Conservation (phyloP, 1,140 invertebrate species). For the Caenorhabditis inopinata region DNA sequence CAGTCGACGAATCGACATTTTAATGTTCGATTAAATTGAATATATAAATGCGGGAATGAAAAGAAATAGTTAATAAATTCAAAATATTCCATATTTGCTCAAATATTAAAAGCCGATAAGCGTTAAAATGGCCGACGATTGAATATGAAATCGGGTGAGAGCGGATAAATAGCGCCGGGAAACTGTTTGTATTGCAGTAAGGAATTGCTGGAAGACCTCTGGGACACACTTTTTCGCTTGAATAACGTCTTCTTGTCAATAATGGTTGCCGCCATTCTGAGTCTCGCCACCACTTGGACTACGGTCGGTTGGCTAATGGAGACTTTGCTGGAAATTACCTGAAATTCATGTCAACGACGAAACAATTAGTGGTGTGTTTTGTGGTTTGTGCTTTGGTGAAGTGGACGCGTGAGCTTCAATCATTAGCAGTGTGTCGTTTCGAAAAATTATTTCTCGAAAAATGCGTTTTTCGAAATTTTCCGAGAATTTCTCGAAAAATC, state of each 20-base stretch:
- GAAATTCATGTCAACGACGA: neutral
- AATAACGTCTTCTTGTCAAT: neutral
- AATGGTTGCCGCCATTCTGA: neutral
- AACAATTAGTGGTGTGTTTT: too few species aligned
- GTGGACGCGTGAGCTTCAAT: too few species aligned
- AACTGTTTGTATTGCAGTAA: neutral
- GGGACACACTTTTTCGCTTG: neutral
- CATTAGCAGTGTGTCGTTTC: too few species aligned
- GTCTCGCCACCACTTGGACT: neutral
- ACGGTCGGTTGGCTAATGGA: neutral
- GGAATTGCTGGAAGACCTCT: neutral
- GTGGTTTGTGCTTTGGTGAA: too few species aligned
- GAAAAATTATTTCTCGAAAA: too few species aligned
- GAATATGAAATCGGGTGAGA: constrained; percentile 13
- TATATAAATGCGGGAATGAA: too few species aligned
- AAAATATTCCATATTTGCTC: neutral
- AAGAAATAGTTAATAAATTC: neutral
- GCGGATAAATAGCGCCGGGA: neutral
- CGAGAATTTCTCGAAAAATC: too few species aligned
- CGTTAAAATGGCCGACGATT: neutral
- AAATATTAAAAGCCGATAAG: too few species aligned
- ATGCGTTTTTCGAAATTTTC: too few species aligned
- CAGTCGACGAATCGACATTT: neutral
- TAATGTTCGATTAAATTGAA: too few species aligned
- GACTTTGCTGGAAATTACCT: constrained; percentile 27